Percentiles rank a stretch among this genome's conserved stretches.
These are phyloP conservation scores for Mythimna pallens DNA, from an alignment of 2,888 invertebrate species.

Conservation along the genomic window DNA sequence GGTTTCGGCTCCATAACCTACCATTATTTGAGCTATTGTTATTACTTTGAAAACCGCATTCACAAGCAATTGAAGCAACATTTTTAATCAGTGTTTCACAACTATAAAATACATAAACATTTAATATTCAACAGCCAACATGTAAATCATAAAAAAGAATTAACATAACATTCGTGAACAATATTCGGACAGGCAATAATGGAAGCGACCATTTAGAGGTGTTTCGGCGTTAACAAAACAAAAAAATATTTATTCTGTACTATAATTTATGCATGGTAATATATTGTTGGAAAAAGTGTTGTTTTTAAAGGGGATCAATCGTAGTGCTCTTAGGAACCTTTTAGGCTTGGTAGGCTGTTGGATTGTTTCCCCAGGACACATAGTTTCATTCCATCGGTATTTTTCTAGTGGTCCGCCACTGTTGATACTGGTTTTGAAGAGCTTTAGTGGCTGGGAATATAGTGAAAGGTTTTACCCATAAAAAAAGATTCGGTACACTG, in stretches of 20 bases:
- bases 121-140: slow-evolving; percentile 8
- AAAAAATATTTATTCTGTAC: neutral
- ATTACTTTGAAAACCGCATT: no score
- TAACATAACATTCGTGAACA: slow-evolving; percentile 13
- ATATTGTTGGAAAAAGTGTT: neutral
- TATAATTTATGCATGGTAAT: neutral
- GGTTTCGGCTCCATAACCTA: no score
- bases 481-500: no score
- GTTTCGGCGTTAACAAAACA: slow-evolving; percentile 13
- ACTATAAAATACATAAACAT: neutral
- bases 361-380: no score
- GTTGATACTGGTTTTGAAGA: no score
- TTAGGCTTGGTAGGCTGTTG: neutral
- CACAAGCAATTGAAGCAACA: no score
- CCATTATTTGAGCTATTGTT: no score
- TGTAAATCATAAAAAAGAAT: slow-evolving; percentile 15
- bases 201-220: slow-evolving; percentile 10
- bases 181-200: slow-evolving; percentile 17
- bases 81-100: neutral
- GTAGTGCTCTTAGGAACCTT: neutral
- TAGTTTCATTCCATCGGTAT: no score
- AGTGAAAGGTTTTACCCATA: no score
- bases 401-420: no score
- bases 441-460: no score
- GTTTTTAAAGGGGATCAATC: neutral